Conservation (phyloP, 2,888 invertebrate genomes). For the Pristionchus entomophagus region DNA sequence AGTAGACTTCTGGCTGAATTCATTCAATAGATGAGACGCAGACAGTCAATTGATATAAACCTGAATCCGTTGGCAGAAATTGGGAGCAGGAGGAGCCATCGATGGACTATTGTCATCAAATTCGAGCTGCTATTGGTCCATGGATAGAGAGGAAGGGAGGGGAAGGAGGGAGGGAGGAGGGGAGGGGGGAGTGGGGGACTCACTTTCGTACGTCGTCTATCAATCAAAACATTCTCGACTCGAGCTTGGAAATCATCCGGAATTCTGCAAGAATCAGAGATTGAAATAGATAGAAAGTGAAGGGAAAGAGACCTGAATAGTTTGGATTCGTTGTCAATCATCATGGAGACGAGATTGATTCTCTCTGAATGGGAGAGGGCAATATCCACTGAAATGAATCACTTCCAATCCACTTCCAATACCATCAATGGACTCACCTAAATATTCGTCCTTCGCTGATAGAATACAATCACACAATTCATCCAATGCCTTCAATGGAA, state of each 20-base stretch:
- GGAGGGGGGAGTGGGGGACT: neutral
- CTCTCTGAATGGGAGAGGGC: constrained; percentile 13
- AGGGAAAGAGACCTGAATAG: neutral
- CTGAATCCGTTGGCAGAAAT: constrained; percentile 40
- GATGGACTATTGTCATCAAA: constrained; percentile 32
- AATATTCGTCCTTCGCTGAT: neutral
- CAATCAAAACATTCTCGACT: constrained; percentile 18
- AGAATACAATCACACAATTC: constrained; percentile 20
- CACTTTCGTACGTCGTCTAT: constrained; percentile 14
- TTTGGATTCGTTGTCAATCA: constrained; percentile 5
- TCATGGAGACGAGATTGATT: constrained; percentile 28
- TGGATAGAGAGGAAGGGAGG: no score
- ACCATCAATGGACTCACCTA: neutral
- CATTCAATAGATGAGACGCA: neutral
- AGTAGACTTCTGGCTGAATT: constrained; percentile 36
- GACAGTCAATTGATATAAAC: neutral
- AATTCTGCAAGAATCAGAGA: neutral
- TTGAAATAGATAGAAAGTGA: neutral
- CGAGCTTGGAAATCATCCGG: constrained; percentile 26
- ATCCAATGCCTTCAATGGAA: constrained; percentile 30
- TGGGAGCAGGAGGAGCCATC: neutral
- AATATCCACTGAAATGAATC: neutral
- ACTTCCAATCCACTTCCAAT: neutral
- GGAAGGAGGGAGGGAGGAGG: neutral
- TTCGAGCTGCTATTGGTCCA: constrained; percentile 23